Conservation (phyloP, 2,888 invertebrate species). For the Watsonalla cultraria region DNA sequence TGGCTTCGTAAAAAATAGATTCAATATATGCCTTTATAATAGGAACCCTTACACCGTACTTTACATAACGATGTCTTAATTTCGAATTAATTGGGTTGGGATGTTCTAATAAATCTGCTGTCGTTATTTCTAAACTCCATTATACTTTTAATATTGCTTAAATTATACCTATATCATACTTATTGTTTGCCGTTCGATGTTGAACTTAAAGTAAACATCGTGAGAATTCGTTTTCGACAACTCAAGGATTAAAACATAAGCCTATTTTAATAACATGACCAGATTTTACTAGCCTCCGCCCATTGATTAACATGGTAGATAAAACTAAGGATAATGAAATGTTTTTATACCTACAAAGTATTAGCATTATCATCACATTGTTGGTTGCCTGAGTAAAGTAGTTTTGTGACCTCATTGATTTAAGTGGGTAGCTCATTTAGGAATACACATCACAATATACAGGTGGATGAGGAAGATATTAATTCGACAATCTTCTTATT, state of each 20-base stretch:
- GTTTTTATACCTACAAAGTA: conserved; percentile 48
- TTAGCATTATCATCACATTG: conserved; percentile 65
- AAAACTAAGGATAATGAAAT: conserved; percentile 66
- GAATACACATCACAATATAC: too few relatives aligned
- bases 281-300: conserved; percentile 57
- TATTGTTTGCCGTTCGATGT: neutral
- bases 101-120: conserved; percentile 61
- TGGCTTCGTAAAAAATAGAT: neutral
- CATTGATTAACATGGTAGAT: conserved; percentile 68
- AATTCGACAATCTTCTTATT: too few relatives aligned
- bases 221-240: conserved; percentile 16
- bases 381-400: conserved; percentile 42
- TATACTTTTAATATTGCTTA: conserved; percentile 41
- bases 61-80: conserved; percentile 48
- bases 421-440: conserved; percentile 6
- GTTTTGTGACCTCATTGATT: conserved; percentile 19
- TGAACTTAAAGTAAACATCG: conserved; percentile 8
- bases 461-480: too few relatives aligned
- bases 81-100: conserved; percentile 57
- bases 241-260: conserved; percentile 3
- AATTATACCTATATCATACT: neutral
- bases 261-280: conserved; percentile 3
- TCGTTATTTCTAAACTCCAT: conserved; percentile 54
- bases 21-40: conserved; percentile 4
- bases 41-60: conserved; percentile 29